These are phyloP conservation scores for Agrochola macilenta DNA, from an alignment of 2,888 invertebrate genomes.

Conservation along the genomic window DNA sequence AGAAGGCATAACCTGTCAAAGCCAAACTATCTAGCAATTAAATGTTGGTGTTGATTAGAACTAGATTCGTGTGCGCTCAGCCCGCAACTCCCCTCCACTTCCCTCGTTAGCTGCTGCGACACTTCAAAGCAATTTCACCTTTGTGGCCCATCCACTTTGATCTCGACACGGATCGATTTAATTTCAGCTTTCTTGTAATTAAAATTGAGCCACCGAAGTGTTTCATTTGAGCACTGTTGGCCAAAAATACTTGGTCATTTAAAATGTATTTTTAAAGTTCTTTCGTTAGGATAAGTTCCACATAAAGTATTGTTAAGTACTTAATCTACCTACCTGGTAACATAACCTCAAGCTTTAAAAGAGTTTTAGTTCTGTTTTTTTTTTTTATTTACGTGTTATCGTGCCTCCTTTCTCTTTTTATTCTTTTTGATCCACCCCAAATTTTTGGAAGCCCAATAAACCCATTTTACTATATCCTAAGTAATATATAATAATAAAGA, in stretches of 20 bases:
- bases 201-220: slow-evolving; percentile 77
- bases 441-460: not conserved
- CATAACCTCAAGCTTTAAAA: not conserved
- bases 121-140: slow-evolving; percentile 84
- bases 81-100: slow-evolving; percentile 52
- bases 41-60: slow-evolving; percentile 72
- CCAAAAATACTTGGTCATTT: slow-evolving; percentile 47
- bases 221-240: slow-evolving; percentile 68
- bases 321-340: not conserved
- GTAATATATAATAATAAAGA: not conserved
- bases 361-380: not conserved
- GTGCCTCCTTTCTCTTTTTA: not conserved
- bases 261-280: not conserved
- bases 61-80: slow-evolving; percentile 70
- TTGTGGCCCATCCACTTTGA: slow-evolving; percentile 82
- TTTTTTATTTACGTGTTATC: not conserved
- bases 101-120: slow-evolving; percentile 75
- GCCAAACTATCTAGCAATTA: slow-evolving; percentile 75
- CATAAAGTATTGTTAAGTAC: not conserved
- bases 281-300: not conserved
- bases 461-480: not conserved
- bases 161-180: slow-evolving; percentile 80
- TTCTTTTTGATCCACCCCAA: not conserved
- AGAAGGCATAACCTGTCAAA: slow-evolving; percentile 69
- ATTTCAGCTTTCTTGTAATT: slow-evolving; percentile 82